Percentiles rank a stretch among this genome's conserved stretches.
These are phyloP conservation scores for Vulpes ferrilata DNA, from an alignment of 2,113 vertebrate species.

Conservation along the genomic window DNA sequence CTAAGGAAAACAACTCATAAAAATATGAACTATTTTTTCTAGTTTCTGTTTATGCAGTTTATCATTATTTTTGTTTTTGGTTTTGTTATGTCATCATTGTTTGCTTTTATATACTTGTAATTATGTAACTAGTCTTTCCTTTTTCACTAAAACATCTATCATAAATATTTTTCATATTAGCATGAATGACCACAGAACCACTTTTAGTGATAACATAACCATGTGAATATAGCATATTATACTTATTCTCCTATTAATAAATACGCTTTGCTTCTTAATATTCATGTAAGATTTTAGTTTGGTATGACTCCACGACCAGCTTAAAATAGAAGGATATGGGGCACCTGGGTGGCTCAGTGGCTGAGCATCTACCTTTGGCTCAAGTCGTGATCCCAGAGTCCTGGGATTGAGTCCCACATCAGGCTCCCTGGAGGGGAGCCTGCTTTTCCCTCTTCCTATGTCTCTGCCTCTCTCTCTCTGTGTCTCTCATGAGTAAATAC, in stretches of 20 bases:
- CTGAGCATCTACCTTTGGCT: too few relatives aligned
- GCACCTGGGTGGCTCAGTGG: too few relatives aligned
- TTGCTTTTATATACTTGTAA: not conserved
- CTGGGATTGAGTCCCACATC: too few relatives aligned
- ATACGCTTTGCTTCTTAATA: not conserved
- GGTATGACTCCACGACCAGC: not conserved
- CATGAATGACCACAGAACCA: not conserved
- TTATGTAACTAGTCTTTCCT: not conserved
- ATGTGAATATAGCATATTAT: not conserved
- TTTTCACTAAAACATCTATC: not conserved
- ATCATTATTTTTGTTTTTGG: not conserved
- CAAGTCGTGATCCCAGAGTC: too few relatives aligned
- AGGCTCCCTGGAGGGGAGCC: too few relatives aligned
- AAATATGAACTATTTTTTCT: not conserved
- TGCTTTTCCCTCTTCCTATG: too few relatives aligned
- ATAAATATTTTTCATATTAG: not conserved
- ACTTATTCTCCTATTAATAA: not conserved
- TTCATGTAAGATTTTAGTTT: constrained; percentile 1
- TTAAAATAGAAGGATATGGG: not conserved
- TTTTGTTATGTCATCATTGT: not conserved
- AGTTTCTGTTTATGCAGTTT: not conserved
- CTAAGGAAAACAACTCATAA: not conserved
- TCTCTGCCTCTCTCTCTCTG: too few relatives aligned
- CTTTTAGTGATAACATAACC: not conserved
- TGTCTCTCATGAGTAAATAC: too few relatives aligned